Conservation (phyloP, 2,888 invertebrate species). For the Herminia tarsipennalis region DNA sequence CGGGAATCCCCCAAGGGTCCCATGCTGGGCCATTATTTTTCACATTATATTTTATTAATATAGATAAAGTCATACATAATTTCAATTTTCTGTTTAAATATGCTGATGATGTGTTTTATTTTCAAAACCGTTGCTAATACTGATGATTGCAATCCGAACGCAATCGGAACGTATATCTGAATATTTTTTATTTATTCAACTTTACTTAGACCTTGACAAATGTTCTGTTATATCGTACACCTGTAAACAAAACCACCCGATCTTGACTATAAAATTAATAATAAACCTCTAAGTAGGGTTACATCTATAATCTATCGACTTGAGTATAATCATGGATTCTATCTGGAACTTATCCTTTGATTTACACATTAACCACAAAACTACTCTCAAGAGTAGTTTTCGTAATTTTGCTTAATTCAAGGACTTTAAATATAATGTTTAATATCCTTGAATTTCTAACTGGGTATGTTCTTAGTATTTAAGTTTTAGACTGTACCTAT, state of each 20-base stretch:
- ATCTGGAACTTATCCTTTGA: background rate
- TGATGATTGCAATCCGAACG: background rate
- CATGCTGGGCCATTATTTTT: too few relatives aligned
- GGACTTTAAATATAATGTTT: too few relatives aligned
- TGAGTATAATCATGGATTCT: background rate
- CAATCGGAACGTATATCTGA: background rate
- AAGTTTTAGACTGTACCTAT: too few relatives aligned
- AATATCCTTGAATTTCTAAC: too few relatives aligned
- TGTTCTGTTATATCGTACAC: background rate
- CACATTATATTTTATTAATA: too few relatives aligned
- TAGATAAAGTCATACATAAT: background rate
- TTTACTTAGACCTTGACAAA: background rate
- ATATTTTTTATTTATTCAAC: background rate
- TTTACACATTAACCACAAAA: too few relatives aligned
- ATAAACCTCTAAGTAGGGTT: background rate
- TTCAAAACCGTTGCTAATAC: background rate
- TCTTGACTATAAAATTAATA: background rate
- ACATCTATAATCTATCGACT: background rate
- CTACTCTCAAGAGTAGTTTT: too few relatives aligned
- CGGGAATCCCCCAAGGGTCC: background rate
- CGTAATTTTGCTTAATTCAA: too few relatives aligned
- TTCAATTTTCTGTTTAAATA: background rate
- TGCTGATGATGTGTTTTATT: background rate
- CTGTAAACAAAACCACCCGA: background rate
- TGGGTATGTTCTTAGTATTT: too few relatives aligned